Conservation (phyloP, 2,797 vertebrate genomes). For the Vespertilio murinus region DNA sequence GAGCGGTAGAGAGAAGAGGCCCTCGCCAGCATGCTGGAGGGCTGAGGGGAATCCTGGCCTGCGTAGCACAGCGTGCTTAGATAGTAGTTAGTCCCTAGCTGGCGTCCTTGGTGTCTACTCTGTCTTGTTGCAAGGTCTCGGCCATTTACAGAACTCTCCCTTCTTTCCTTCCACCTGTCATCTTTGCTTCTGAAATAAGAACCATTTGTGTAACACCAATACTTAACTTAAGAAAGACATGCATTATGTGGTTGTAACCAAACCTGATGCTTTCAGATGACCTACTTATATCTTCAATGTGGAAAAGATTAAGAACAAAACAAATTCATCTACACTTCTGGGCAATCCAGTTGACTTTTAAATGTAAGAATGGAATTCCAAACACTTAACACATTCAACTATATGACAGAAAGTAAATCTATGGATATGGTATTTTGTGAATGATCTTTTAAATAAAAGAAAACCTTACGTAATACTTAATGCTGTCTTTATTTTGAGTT, state of each 20-base stretch:
- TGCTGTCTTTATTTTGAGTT: slow-evolving; percentile 80
- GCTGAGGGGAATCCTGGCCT: neutral
- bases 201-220: slow-evolving; percentile 88
- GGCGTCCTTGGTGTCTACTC: neutral
- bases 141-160: slow-evolving; percentile 79
- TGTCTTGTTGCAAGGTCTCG: slow-evolving; percentile 70
- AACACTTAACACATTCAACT: slow-evolving; percentile 89
- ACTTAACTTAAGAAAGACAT: slow-evolving; percentile 86
- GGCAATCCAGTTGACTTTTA: slow-evolving; percentile 84
- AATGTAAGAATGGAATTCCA: slow-evolving; percentile 82
- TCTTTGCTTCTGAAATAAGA: slow-evolving; percentile 85
- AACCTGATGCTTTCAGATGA: slow-evolving; percentile 81
- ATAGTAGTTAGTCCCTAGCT: neutral
- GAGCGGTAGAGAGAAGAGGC: neutral
- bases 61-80: rapidly evolving
- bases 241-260: slow-evolving; percentile 86
- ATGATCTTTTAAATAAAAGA: slow-evolving; percentile 93
- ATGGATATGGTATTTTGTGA: slow-evolving; percentile 92
- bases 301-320: slow-evolving; percentile 84
- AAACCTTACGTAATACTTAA: slow-evolving; percentile 88
- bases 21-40: neutral
- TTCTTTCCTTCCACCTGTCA: slow-evolving; percentile 74
- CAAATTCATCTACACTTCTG: slow-evolving; percentile 79
- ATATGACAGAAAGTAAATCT: slow-evolving; percentile 88
- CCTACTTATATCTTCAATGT: slow-evolving; percentile 82